phyloP scores from a whole-genome alignment of 1,140 invertebrate species.

The Lanistes nyassanus region DNA sequence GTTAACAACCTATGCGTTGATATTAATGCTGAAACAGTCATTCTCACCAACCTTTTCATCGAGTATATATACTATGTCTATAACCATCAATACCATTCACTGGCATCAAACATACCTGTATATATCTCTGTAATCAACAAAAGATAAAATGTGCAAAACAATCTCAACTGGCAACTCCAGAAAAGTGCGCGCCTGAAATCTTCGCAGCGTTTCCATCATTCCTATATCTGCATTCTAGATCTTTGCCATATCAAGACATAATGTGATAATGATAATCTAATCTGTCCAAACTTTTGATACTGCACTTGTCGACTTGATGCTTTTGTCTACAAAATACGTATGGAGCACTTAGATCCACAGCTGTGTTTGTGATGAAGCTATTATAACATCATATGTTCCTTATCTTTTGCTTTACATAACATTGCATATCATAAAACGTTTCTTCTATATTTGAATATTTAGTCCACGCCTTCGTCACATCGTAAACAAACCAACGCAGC shows the following conservation, averaged over 20 bases:
- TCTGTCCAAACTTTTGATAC: too few relatives aligned
- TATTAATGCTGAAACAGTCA: too few relatives aligned
- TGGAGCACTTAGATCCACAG: too few relatives aligned
- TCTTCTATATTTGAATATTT: neutral
- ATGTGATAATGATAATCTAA: too few relatives aligned
- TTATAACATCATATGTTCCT: neutral
- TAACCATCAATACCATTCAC: too few relatives aligned
- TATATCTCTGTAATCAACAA: constrained; percentile 43
- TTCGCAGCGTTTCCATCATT: neutral
- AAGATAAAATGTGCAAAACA: constrained; percentile 34
- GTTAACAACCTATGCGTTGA: too few relatives aligned
- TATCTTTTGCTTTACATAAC: neutral
- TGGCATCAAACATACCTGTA: constrained; percentile 44
- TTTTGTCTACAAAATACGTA: too few relatives aligned
- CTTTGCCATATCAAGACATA: neutral
- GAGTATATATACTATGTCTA: too few relatives aligned
- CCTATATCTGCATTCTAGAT: neutral
- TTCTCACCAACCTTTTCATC: too few relatives aligned
- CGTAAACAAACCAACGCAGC: too few relatives aligned
- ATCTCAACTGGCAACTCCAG: constrained; percentile 34
- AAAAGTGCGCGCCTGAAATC: neutral
- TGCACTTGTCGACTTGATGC: too few relatives aligned
- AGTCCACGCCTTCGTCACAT: neutral
- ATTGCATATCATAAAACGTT: neutral
- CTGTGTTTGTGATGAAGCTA: neutral